Percentiles rank a stretch among this genome's conserved stretches.
phyloP scores from a whole-genome alignment of 2,113 vertebrate genomes.

The Pteronura brasiliensis region DNA sequence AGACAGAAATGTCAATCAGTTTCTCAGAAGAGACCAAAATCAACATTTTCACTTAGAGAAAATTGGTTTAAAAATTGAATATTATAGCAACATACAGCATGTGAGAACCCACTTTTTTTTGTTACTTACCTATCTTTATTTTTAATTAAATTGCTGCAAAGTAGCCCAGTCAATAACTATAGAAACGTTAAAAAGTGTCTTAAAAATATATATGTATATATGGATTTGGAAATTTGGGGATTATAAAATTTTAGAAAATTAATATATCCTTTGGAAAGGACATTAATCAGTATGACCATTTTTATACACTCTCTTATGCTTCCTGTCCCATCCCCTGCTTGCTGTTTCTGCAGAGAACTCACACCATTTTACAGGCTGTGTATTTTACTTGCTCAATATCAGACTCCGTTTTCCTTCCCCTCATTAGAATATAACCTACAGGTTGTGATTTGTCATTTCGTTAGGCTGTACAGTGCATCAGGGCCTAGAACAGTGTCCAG shows the following conservation, averaged over 20 bases:
- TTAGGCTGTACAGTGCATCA: neutral
- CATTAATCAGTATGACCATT: neutral
- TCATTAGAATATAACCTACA: neutral
- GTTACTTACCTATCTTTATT: neutral
- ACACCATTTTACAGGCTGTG: neutral
- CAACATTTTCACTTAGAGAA: neutral
- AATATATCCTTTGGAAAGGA: neutral
- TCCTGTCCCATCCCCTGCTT: neutral
- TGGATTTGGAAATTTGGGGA: neutral
- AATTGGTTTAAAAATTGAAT: neutral
- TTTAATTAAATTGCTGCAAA: neutral
- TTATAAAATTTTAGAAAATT: conserved; percentile 25
- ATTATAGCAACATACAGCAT: neutral
- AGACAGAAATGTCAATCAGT: neutral
- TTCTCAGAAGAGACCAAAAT: neutral
- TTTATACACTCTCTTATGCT: neutral
- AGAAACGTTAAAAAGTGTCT: neutral
- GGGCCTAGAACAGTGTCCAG: neutral
- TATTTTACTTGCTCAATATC: neutral
- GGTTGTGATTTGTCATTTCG: neutral
- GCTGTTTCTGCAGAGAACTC: neutral
- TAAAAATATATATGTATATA: neutral
- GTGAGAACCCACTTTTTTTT: conserved; percentile 7
- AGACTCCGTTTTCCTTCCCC: neutral
- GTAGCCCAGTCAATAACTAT: neutral